phyloP scores from a whole-genome alignment of 2,797 vertebrate species.

The Thalassophryne amazonica region DNA sequence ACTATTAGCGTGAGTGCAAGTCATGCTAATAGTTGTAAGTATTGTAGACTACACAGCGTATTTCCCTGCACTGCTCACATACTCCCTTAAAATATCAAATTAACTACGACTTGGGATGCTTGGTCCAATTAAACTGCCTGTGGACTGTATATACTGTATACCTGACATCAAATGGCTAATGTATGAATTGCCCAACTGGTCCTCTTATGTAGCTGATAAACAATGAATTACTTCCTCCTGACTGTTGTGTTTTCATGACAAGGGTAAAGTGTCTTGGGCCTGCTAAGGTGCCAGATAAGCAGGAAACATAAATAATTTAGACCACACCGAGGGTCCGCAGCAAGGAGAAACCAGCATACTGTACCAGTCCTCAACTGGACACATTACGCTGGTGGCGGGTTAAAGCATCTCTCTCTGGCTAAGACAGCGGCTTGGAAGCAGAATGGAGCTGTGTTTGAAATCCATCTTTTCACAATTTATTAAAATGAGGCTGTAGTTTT shows the following conservation, averaged over 20 bases:
- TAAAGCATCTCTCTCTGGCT: constrained; percentile 1
- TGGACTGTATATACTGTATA: not conserved
- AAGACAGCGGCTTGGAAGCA: not conserved
- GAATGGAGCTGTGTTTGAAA: not conserved
- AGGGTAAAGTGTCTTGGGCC: constrained; percentile 21
- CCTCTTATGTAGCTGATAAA: constrained; percentile 3
- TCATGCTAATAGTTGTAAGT: no score
- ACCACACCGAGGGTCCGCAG: constrained; percentile 34
- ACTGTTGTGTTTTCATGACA: constrained; percentile 26
- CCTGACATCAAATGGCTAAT: constrained; percentile 1
- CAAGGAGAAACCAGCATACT: constrained; percentile 47
- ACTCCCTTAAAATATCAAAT: no score
- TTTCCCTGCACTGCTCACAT: no score
- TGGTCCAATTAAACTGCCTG: not conserved
- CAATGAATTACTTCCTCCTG: constrained; percentile 30
- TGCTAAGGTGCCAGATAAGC: constrained; percentile 47
- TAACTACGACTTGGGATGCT: not conserved
- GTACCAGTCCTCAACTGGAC: constrained; percentile 37
- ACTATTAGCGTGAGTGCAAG: no score
- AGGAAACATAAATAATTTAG: constrained; percentile 68
- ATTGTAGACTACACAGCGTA: no score
- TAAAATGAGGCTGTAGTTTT: constrained; percentile 11
- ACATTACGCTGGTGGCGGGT: constrained; percentile 16
- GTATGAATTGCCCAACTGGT: constrained; percentile 4
- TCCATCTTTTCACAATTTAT: constrained; percentile 6